phyloP scores from a whole-genome alignment of 2,888 invertebrate genomes.

The Notocelia uddmanniana region DNA sequence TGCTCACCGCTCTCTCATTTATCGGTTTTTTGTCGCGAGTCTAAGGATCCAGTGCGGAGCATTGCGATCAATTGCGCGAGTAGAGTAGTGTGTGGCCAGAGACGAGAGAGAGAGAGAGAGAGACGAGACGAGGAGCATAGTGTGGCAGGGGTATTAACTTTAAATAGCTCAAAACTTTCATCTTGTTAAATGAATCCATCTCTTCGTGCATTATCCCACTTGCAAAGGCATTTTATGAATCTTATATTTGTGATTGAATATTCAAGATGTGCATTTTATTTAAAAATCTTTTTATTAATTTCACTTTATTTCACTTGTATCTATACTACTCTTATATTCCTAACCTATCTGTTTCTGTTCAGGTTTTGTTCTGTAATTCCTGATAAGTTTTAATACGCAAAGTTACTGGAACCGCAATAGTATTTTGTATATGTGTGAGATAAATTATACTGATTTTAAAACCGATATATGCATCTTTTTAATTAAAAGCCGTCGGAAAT shows the following conservation, averaged over 20 bases:
- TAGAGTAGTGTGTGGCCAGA: too few species aligned
- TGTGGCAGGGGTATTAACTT: too few species aligned
- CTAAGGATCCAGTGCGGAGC: too few species aligned
- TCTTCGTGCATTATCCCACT: constrained; percentile 26
- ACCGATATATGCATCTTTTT: background rate
- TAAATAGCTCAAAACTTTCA: background rate
- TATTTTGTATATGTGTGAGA: constrained; percentile 45
- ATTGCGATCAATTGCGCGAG: too few species aligned
- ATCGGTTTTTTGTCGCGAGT: too few species aligned
- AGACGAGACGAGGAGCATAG: too few species aligned
- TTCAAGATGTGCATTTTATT: constrained; percentile 16
- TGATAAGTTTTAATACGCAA: constrained; percentile 19
- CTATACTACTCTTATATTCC: background rate
- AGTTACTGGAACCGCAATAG: constrained; percentile 41
- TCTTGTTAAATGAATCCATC: constrained; percentile 1
- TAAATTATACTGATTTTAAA: constrained; percentile 32
- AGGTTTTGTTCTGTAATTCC: constrained; percentile 4
- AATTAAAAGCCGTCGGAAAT: background rate
- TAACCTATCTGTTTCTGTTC: background rate
- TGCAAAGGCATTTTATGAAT: constrained; percentile 26
- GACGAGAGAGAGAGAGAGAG: too few species aligned
- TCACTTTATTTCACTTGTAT: background rate
- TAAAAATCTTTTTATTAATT: background rate
- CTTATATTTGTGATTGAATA: constrained; percentile 2
- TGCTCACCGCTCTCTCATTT: too few species aligned